Percentiles rank a stretch among this genome's conserved stretches.
Evolutionary conservation across 2,888 invertebrate genomes (phyloP).

Genomic region (Ypsolopha sequella): DNA sequence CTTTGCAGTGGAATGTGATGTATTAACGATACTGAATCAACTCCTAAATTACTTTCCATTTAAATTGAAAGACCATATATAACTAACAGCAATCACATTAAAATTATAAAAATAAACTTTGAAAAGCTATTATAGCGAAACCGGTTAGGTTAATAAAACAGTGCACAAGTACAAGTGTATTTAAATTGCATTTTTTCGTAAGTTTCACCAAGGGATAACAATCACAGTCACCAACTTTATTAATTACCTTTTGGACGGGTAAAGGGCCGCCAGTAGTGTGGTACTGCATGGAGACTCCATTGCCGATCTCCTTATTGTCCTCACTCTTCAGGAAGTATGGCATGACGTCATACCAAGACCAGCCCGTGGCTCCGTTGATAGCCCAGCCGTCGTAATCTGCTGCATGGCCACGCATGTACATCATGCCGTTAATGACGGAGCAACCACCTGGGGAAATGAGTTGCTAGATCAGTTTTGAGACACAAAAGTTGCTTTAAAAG

Average conservation of each 20-base stretch:
- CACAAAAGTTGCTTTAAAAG: neutral
- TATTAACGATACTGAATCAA: no score
- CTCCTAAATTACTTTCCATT: no score
- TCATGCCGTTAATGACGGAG: conserved; percentile 85
- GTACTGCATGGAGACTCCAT: conserved; percentile 68
- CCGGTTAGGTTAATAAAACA: no score
- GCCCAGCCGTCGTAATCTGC: conserved; percentile 84
- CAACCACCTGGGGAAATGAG: conserved; percentile 71
- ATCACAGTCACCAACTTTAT: no score
- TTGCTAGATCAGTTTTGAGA: neutral
- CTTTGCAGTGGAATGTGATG: no score
- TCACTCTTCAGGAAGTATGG: conserved; percentile 80
- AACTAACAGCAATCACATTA: no score
- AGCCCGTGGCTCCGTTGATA: conserved; percentile 78
- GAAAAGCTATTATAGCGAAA: no score
- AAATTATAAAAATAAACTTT: no score
- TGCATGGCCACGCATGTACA: conserved; percentile 83
- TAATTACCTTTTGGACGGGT: conserved; percentile 61
- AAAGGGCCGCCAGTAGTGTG: conserved; percentile 74
- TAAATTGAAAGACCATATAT: no score
- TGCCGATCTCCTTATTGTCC: conserved; percentile 74
- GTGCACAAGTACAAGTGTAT: no score
- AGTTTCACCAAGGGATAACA: no score
- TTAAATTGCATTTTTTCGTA: no score
- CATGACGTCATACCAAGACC: conserved; percentile 83